Evolutionary conservation across 2,113 vertebrate genomes (phyloP).

Genomic region (Mesoclemmys tuberculata): DNA sequence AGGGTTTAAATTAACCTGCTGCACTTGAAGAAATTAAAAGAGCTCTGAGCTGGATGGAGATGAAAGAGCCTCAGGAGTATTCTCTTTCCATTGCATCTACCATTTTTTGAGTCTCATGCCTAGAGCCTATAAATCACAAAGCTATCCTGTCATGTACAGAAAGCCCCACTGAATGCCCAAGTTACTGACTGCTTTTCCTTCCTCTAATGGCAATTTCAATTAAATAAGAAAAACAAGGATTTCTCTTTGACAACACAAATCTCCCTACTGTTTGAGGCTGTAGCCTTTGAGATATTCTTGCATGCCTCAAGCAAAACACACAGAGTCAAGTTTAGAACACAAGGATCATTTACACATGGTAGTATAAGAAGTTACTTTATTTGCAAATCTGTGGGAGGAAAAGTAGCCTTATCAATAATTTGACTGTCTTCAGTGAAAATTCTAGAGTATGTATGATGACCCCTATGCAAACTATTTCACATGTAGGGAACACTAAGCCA

Average conservation of each 20-base stretch:
- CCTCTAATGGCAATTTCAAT: constrained; percentile 9
- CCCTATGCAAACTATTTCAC: background rate
- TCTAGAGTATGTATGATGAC: background rate
- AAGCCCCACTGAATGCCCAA: background rate
- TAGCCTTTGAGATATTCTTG: background rate
- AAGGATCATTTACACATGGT: background rate
- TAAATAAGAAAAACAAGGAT: constrained; percentile 42
- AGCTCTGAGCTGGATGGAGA: constrained; percentile 29
- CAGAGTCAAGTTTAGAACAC: background rate
- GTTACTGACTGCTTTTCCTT: background rate
- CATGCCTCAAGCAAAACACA: background rate
- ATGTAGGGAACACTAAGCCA: background rate
- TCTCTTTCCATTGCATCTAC: constrained; percentile 38
- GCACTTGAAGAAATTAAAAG: constrained; percentile 8
- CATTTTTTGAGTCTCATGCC: constrained; percentile 38
- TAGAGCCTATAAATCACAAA: constrained; percentile 47
- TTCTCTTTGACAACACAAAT: background rate
- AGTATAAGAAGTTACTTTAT: background rate
- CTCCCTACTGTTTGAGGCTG: constrained; percentile 23
- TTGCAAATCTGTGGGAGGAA: background rate
- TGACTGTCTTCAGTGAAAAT: background rate
- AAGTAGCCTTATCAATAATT: accelerated
- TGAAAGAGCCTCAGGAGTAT: constrained; percentile 50
- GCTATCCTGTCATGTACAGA: constrained; percentile 11
- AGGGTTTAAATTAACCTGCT: constrained; percentile 50